Evolutionary conservation across 2,113 vertebrate species (phyloP).

Genomic region (Prolemur simus): DNA sequence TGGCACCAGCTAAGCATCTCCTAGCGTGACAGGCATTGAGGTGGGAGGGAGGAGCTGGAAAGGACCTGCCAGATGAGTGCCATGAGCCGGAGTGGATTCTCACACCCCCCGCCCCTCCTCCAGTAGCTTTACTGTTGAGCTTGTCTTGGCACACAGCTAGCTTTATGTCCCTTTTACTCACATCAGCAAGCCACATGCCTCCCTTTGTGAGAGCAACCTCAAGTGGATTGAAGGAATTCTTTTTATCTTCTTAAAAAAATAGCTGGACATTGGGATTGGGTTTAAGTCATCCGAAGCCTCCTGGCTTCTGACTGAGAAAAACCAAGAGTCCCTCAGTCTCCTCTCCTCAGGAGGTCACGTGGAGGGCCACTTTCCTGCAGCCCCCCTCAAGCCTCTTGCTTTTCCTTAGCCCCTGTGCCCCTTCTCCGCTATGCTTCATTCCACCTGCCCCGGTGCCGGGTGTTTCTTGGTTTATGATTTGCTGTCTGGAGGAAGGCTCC

Average conservation of each 20-base stretch:
- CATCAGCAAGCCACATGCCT: background rate
- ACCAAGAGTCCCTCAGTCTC: background rate
- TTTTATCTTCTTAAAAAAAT: conserved; percentile 48
- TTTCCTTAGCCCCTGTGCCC: background rate
- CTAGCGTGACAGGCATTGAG: background rate
- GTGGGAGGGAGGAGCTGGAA: background rate
- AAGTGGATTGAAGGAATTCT: conserved; percentile 30
- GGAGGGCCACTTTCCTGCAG: background rate
- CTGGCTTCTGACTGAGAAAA: background rate
- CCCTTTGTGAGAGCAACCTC: conserved; percentile 37
- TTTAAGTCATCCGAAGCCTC: background rate
- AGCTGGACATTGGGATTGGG: background rate
- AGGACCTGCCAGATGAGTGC: background rate
- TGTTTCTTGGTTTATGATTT: background rate
- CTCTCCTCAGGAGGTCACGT: background rate
- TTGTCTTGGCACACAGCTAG: conserved; percentile 2
- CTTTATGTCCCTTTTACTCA: background rate
- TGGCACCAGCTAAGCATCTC: background rate
- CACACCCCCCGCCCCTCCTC: background rate
- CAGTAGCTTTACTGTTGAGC: background rate
- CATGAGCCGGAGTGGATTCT: background rate
- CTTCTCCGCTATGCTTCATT: background rate
- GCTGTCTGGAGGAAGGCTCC: background rate
- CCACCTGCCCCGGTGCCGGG: background rate
- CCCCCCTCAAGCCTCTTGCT: background rate